A percentile compares a stretch with the other conserved stretches of the same genome.
Conservation (phyloP, 1,140 invertebrate genomes). For the Callitettix versicolor region DNA sequence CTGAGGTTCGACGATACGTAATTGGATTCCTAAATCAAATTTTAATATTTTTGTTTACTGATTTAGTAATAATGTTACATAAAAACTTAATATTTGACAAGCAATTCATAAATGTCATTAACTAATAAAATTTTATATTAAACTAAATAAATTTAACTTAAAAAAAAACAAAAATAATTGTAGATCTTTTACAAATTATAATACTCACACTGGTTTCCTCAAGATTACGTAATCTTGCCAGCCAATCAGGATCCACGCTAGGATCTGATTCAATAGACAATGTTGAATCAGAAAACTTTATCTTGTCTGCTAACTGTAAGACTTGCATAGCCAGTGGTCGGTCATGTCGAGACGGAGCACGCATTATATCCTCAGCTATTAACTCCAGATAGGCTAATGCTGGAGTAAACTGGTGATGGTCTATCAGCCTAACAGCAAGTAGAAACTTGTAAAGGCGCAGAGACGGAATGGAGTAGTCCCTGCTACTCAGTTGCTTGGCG, state of each 20-base stretch:
- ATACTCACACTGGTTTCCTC: constrained; percentile 12
- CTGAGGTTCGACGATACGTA: background rate
- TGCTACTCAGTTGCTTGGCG: constrained; percentile 68
- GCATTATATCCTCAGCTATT: constrained; percentile 43
- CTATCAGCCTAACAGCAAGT: constrained; percentile 59
- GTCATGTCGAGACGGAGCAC: background rate
- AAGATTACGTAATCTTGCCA: constrained; percentile 12
- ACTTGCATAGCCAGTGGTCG: constrained; percentile 7
- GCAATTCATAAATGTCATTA: no score
- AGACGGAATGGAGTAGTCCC: constrained; percentile 24
- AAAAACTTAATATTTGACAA: no score
- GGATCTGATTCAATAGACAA: constrained; percentile 14
- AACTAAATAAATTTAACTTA: no score
- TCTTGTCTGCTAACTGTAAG: constrained; percentile 16
- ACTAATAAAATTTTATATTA: no score
- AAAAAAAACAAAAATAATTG: no score
- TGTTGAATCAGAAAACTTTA: constrained; percentile 17
- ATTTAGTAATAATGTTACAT: no score
- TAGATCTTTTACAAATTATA: no score
- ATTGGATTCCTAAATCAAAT: constrained; percentile 7
- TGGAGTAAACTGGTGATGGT: constrained; percentile 37
- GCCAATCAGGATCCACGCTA: constrained; percentile 23
- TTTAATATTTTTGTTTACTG: no score
- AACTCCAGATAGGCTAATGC: constrained; percentile 74
- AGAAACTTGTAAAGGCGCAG: constrained; percentile 60